Base-by-base conservation (phyloP, 2,888 invertebrate species). In the Deroplatys truncata region DNA sequence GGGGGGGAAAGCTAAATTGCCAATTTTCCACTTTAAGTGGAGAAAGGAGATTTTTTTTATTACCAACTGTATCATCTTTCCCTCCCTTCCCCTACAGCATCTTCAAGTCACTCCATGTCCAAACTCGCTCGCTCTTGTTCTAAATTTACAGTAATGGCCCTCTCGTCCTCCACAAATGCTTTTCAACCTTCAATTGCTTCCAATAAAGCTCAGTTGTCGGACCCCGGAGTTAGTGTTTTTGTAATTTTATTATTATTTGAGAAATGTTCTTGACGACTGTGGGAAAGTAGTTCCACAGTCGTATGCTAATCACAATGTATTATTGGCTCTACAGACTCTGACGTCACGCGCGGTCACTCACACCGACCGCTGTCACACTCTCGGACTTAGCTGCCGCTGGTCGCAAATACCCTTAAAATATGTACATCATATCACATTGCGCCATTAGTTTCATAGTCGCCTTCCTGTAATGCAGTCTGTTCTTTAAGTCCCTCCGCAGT, bases 11-110 rank as follows among this genome's bases (percentile, higher is more conserved):
- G 56, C 56, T 90, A 90, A 90, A 90, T 90, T 90, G 90, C 89
- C 90, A 90, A 90, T 90, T 90, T 90, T 90, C 90, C 89, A 90
- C 90, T 90, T 90, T 89, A 90, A 90, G 86, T 87, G 88, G 84
- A 91, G 90, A 88, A 90, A 90, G 85, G 88, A 90, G 90, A 90
- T 85, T 89, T 88, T 90, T 88, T 87, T 88, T 89, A 31, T 89
- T 85, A 72, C 89, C 87, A 87, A 83, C 87, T 87, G 87, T 87
- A 87, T 87, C 87, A 87, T 87, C 87, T 87, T 87, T 87, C 87
- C 87, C 87, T 20, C 85, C 56, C 88, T 25, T 13, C 89, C 72
- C 84, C n/a, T 31, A 20, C 72, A 83, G 56, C 25, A 82, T 72
- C 56, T 84, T 84, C 86, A 35, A 84, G 87, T 89, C 49, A 28